A percentile compares a stretch with the other conserved stretches of the same genome.
phyloP scores from a whole-genome alignment of 1,140 invertebrate genomes.

The Drosophila guanche region DNA sequence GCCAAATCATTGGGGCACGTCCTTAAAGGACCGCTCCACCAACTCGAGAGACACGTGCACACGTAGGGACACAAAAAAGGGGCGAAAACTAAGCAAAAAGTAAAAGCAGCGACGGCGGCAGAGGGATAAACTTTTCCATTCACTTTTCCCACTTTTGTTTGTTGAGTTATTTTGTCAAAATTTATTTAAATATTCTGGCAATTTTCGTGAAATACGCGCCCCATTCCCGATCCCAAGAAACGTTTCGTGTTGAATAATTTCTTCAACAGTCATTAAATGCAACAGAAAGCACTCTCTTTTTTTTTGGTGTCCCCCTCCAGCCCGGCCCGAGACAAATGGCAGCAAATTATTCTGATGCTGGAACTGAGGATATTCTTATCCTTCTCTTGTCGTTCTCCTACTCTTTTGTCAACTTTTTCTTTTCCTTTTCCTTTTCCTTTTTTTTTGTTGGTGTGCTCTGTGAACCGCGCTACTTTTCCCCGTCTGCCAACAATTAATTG shows the following conservation, averaged over 20 bases:
- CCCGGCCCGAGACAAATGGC: conserved; percentile 62
- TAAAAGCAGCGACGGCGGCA: conserved; percentile 10
- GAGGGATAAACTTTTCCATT: conserved; percentile 53
- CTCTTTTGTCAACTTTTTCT: conserved; percentile 30
- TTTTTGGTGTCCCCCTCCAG: background rate
- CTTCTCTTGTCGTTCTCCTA: background rate
- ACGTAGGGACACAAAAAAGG: conserved; percentile 24
- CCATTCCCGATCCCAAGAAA: conserved; percentile 22
- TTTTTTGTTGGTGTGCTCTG: conserved; percentile 22
- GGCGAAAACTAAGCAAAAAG: conserved; percentile 12
- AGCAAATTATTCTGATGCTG: conserved; percentile 62
- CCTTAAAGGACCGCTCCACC: conserved; percentile 33
- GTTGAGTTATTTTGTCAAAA: conserved; percentile 60
- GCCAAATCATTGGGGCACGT: conserved; percentile 58
- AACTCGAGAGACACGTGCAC: conserved; percentile 18
- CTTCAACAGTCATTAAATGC: conserved; percentile 65
- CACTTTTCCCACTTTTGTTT: conserved; percentile 44
- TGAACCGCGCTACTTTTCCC: conserved; percentile 27
- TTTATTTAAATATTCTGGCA: conserved; percentile 68
- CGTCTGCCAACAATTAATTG: conserved; percentile 72
- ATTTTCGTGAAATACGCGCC: conserved; percentile 35
- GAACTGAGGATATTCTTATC: background rate
- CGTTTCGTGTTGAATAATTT: conserved; percentile 72
- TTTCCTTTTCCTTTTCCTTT: conserved; percentile 9
- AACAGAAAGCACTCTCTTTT: conserved; percentile 44